phyloP scores from a whole-genome alignment of 2,113 vertebrate genomes.

The Dromas ardeola region DNA sequence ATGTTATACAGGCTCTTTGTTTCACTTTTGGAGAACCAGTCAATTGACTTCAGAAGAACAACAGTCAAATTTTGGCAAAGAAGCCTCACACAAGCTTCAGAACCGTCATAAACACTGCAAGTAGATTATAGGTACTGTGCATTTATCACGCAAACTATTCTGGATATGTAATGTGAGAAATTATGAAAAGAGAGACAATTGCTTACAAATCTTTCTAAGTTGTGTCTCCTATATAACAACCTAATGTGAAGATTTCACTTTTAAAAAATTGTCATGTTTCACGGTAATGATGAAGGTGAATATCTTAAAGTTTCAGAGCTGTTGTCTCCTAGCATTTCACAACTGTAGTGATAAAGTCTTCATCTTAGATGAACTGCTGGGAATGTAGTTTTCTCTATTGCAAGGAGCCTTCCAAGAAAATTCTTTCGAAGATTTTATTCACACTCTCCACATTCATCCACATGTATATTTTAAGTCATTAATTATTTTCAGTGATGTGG shows the following conservation, averaged over 20 bases:
- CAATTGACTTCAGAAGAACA: slow-evolving; percentile 7
- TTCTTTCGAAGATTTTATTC: not conserved
- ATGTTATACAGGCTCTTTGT: not conserved
- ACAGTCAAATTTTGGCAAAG: slow-evolving; percentile 34
- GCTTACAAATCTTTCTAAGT: slow-evolving; percentile 35
- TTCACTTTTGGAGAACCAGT: slow-evolving; percentile 51
- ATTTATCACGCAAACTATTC: slow-evolving; percentile 1
- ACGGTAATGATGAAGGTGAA: slow-evolving; percentile 11
- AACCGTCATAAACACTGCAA: slow-evolving; percentile 25
- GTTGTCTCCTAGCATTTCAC: slow-evolving; percentile 1
- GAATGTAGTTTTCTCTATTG: not conserved
- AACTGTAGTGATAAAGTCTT: not conserved
- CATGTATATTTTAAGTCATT: not conserved
- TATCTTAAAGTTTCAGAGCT: slow-evolving; percentile 18
- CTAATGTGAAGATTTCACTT: slow-evolving; percentile 18
- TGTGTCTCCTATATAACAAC: slow-evolving; percentile 39
- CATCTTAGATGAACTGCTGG: not conserved
- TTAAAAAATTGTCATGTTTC: not conserved
- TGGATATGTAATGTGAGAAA: slow-evolving; percentile 20
- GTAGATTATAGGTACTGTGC: not conserved
- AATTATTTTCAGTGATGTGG: not conserved
- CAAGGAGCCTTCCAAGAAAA: not conserved
- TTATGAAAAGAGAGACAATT: slow-evolving; percentile 12
- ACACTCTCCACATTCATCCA: not conserved
- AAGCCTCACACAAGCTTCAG: not conserved